phyloP scores from a whole-genome alignment of 2,888 invertebrate genomes.

The Hemithea aestivaria region DNA sequence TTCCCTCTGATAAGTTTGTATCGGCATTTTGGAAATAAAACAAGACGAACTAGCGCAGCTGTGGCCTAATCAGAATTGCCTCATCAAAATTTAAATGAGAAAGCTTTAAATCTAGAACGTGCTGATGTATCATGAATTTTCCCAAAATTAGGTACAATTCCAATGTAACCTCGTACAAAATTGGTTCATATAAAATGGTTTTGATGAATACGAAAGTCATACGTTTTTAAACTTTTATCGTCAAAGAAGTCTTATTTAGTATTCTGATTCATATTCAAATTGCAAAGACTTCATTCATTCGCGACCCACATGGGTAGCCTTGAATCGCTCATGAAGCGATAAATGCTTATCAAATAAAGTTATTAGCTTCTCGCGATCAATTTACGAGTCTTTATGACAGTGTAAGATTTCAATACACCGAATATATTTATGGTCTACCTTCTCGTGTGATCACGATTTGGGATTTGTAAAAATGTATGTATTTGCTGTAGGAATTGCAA shows the following conservation, averaged over 20 bases:
- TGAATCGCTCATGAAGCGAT: constrained; percentile 33
- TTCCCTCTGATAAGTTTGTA: constrained; percentile 23
- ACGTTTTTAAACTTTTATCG: too few species aligned
- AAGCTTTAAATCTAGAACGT: too few species aligned
- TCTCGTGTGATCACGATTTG: constrained; percentile 67
- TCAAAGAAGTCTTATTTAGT: too few species aligned
- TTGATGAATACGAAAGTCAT: too few species aligned
- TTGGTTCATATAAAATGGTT: too few species aligned
- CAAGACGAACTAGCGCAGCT: too few species aligned
- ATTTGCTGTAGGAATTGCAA: constrained; percentile 36
- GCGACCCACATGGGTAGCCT: constrained; percentile 18
- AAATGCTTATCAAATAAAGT: constrained; percentile 52
- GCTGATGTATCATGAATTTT: too few species aligned
- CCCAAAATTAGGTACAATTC: too few species aligned
- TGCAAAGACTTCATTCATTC: constrained; percentile 14
- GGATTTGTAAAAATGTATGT: constrained; percentile 59
- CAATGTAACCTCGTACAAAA: too few species aligned
- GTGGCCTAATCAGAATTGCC: too few species aligned
- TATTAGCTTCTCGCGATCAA: constrained; percentile 53
- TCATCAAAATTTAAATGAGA: too few species aligned
- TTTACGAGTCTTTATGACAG: constrained; percentile 65
- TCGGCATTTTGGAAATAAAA: constrained; percentile 6
- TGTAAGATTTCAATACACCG: constrained; percentile 70
- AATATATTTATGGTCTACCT: constrained; percentile 66
- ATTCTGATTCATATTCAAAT: constrained; percentile 16